Evolutionary conservation across 2,888 invertebrate species (phyloP), one percentile per base, ranked within the genome.

Genomic region (Dilophus febrilis): DNA sequence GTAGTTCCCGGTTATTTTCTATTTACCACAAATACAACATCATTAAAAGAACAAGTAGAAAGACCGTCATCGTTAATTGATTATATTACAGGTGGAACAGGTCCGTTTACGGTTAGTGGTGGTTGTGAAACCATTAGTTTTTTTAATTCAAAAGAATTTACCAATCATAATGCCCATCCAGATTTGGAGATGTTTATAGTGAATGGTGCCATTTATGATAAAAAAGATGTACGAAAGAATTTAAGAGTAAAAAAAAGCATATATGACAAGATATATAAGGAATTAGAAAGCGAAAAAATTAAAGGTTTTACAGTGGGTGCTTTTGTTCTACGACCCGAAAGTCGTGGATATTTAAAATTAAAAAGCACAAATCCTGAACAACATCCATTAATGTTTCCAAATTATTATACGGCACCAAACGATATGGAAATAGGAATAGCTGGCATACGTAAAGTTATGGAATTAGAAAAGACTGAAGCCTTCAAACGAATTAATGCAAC

Each of bases 361-460:
- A 70, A 67, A 50, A 77, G 74, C 11, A 72, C 64, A 42, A 73
- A 86, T 55, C 84, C 86, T 0, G 70, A 70, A 48, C 68, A 72
- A 0, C 71, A 76, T 49, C 85, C 88, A 0, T 61, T 70, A n/a
- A 67, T 90, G 38, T 72, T 84, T 47, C 80, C 86, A 0, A 83
- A 86, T 54, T 90, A 86, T 53, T 74, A 18, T 31, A 19, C 31
- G 2, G n/a, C 17, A 44, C 68, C 69, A 4, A 61, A 67, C 27
- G 85, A 86, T 49, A 56, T 74, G 2, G 65, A 70, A 14, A 74
- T 72, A 1, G 57, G 78, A 6, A 62, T 77, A 1, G 64, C 68
- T 5, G 71, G 74, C 1, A 67, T 79, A 4, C 63, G 72, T 5
- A 63, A 67, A 42, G 56, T 70, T 4, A 59, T 72, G 37, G 61